phyloP scores from a whole-genome alignment of 2,797 vertebrate species.

The Aphelocoma californica region DNA sequence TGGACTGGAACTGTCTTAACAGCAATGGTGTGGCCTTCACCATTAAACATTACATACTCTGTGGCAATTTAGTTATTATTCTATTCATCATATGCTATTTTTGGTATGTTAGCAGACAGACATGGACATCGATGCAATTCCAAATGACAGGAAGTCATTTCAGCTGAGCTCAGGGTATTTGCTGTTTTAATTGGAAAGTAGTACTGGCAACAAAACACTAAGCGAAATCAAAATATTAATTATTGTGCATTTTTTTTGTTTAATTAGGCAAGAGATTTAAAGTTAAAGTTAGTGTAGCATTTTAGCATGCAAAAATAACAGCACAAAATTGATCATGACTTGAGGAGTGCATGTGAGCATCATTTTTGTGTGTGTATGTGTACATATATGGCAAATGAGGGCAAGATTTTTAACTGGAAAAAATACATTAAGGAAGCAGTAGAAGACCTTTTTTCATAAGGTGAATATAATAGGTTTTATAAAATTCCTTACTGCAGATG shows the following conservation, averaged over 20 bases:
- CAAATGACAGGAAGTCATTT: neutral
- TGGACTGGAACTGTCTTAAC: neutral
- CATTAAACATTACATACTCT: neutral
- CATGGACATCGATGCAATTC: neutral
- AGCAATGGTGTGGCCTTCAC: neutral
- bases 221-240: neutral
- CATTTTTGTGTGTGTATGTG: neutral
- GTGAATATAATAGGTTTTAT: neutral
- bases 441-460: neutral
- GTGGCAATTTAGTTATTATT: neutral
- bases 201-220: neutral
- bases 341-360: neutral
- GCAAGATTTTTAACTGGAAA: neutral
- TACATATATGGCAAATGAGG: neutral
- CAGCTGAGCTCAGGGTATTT: neutral
- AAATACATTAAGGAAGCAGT: neutral
- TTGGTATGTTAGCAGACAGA: neutral
- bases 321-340: neutral
- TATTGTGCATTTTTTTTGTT: neutral
- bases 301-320: neutral
- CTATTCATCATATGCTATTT: neutral
- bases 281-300: neutral
- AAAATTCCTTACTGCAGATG: neutral
- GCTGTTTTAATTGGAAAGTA: neutral
- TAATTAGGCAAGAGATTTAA: neutral